Evolutionary conservation across 2,888 invertebrate species (phyloP).

Genomic region (Agriopis aurantiaria): DNA sequence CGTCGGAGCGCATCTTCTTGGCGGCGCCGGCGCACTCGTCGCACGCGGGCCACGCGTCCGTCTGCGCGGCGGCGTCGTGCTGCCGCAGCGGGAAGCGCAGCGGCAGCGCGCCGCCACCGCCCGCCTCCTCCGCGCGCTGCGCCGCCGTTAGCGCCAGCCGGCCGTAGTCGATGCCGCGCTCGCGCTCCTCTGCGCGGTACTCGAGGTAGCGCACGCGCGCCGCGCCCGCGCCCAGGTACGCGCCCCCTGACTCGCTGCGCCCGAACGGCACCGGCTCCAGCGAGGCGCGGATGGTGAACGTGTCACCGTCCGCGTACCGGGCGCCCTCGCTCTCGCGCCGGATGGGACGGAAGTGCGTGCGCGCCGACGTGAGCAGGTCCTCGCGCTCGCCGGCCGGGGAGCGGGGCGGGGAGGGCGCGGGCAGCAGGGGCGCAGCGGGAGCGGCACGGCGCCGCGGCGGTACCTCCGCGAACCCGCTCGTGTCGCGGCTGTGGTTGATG

Average conservation of each 20-base stretch:
- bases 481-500: constrained; percentile 87
- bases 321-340: constrained; percentile 80
- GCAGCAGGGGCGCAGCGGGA: constrained; percentile 85
- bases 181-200: constrained; percentile 67
- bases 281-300: constrained; percentile 89
- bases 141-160: constrained; percentile 69
- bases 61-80: constrained; percentile 71
- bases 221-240: constrained; percentile 84
- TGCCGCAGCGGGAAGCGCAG: constrained; percentile 89
- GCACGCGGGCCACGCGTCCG: constrained; percentile 67
- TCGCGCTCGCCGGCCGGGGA: constrained; percentile 72
- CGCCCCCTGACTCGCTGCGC: constrained; percentile 88
- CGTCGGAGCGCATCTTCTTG: constrained; percentile 75
- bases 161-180: constrained; percentile 73
- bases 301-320: constrained; percentile 89
- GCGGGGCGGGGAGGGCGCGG: constrained; percentile 61
- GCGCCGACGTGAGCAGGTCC: constrained; percentile 91
- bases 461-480: constrained; percentile 88
- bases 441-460: constrained; percentile 79
- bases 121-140: constrained; percentile 65
- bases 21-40: constrained; percentile 73
- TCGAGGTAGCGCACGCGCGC: constrained; percentile 83
- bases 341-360: constrained; percentile 95
- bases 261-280: constrained; percentile 89
- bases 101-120: constrained; percentile 79